Base-by-base conservation (phyloP, 1,140 invertebrate genomes). In the Bicyclus anynana region DNA sequence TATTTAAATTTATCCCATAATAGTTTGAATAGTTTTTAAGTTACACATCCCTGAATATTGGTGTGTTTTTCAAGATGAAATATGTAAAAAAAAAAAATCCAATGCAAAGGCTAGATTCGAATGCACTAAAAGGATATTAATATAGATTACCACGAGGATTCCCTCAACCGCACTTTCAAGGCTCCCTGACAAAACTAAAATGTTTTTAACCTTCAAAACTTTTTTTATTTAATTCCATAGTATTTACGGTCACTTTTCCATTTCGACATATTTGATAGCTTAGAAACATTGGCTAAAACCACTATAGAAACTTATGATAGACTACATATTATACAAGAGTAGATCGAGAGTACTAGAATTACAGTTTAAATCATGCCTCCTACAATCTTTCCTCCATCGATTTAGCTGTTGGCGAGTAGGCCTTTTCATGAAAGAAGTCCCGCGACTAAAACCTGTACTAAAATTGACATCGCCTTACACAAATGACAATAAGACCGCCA, bases 311-410 rank as follows among this genome's bases (percentile, higher is more conserved):
- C 75, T 75, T 82, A 80, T 47, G 35, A 67, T 69, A 77, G 65
- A 76, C 79, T 86, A 86, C 72, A 72, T 74, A 72, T 69, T 69
- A 76, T 81, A 83, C 74, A 83, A 77, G 72, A 78, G 68, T 80
- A 78, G 74, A 75, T 78, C 70, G 74, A 74, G 65, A 80, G 65
- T 77, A 80, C 77, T 84, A 83, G 61, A 67, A 68, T 73, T 74
- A 74, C 69, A 76, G 65, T 67, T 74, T 65, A 65, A 82, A 82
- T 72, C 69, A 75, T 76, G 74, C 67, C 64, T 67, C 67, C 70
- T 74, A 72, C 51, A 62, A 52, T 62, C 62, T 65, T 65, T 59
- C 69, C 62, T 69, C 78, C 72, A 72, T 80, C 57, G 74, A 50
- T 72, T 63, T 53, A 56, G 44, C 23, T 40, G 33, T 29, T 44